A percentile compares a stretch with the other conserved stretches of the same genome.
Evolutionary conservation across 2,797 vertebrate species (phyloP).

Genomic region (Enteromius argenteus): DNA sequence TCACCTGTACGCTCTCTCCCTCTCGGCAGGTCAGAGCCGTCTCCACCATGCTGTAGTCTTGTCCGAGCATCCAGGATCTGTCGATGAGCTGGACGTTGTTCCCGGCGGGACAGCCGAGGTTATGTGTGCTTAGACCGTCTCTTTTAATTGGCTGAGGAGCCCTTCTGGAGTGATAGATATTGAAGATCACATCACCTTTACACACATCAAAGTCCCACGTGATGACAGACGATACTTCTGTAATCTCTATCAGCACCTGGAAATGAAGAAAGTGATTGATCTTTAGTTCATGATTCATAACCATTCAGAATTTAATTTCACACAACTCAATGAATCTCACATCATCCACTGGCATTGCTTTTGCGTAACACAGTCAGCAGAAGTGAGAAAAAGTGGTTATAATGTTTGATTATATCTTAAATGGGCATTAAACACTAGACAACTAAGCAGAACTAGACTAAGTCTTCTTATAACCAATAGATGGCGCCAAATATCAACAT

Average conservation of each 20-base stretch:
- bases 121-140: conserved; percentile 84
- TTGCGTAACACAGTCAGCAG: too few relatives aligned
- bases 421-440: neutral
- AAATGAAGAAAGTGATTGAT: conserved; percentile 16
- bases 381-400: too few relatives aligned
- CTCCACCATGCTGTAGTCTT: conserved; percentile 96
- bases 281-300: neutral
- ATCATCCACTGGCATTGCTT: too few relatives aligned
- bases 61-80: conserved; percentile 87
- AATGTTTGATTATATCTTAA: too few relatives aligned
- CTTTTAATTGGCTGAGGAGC: conserved; percentile 84
- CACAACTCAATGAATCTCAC: too few relatives aligned
- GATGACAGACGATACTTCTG: conserved; percentile 91
- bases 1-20: conserved; percentile 94
- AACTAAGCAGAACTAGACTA: neutral
- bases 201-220: conserved; percentile 97
- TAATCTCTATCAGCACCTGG: conserved; percentile 90
- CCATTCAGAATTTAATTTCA: too few relatives aligned
- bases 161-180: conserved; percentile 92
- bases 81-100: conserved; percentile 91
- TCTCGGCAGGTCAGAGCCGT: conserved; percentile 89
- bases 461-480: conserved; percentile 57
- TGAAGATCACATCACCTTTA: conserved; percentile 93
- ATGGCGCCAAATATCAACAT: conserved; percentile 59
- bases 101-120: conserved; percentile 80